These are phyloP conservation scores for Panurus biarmicus DNA, from an alignment of 2,113 vertebrate genomes.

Conservation along the genomic window DNA sequence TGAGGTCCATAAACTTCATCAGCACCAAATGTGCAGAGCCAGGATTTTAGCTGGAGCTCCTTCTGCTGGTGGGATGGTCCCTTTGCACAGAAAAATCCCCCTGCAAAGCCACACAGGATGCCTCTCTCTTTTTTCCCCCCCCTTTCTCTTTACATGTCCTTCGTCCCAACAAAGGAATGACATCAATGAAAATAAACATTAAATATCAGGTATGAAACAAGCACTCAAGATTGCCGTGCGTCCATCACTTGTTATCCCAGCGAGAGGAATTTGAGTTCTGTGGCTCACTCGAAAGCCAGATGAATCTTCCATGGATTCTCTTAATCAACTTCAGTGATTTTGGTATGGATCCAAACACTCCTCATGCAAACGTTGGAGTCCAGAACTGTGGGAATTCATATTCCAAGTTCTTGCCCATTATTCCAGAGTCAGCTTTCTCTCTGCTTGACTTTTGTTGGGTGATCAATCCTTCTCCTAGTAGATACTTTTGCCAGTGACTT, in stretches of 20 bases:
- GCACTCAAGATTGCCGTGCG: not conserved
- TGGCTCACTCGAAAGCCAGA: not conserved
- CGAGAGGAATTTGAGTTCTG: rapidly evolving
- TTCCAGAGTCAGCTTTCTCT: not conserved
- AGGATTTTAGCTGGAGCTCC: slow-evolving; percentile 36
- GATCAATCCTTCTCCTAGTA: not conserved
- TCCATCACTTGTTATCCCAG: not conserved
- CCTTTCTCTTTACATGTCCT: not conserved
- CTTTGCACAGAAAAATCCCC: not conserved
- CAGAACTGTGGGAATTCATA: not conserved
- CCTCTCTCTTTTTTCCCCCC: rapidly evolving
- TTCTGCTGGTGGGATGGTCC: slow-evolving; percentile 16
- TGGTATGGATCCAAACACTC: rapidly evolving
- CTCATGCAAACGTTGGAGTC: not conserved
- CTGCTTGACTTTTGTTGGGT: not conserved
- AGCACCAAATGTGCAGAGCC: not conserved
- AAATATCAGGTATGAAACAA: not conserved
- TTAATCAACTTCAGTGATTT: not conserved
- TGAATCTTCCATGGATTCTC: not conserved
- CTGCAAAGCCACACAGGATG: not conserved
- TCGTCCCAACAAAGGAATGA: not conserved
- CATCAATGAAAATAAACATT: not conserved
- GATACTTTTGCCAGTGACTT: not conserved
- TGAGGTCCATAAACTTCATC: not conserved
- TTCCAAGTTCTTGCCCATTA: not conserved